Percentiles rank a stretch among this genome's conserved stretches.
phyloP scores from a whole-genome alignment of 2,797 vertebrate genomes.

The Enteromius viviparus region DNA sequence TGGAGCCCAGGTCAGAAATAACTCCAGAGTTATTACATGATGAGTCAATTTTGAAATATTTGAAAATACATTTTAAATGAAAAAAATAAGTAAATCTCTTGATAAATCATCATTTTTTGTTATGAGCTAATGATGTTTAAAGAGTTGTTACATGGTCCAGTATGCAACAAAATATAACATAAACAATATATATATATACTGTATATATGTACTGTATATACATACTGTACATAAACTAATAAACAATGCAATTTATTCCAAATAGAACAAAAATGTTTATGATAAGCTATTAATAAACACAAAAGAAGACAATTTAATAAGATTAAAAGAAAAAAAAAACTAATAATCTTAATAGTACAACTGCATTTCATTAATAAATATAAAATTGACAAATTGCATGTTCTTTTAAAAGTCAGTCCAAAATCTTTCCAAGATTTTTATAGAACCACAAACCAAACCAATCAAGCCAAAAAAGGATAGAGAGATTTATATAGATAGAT shows the following conservation, averaged over 20 bases:
- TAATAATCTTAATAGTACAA: not conserved
- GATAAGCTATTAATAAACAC: not conserved
- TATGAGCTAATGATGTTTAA: not conserved
- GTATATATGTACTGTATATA: too few species aligned
- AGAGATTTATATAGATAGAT: not conserved
- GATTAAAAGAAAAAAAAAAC: too few species aligned
- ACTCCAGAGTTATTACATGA: not conserved
- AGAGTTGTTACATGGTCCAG: not conserved
- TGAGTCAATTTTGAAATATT: not conserved
- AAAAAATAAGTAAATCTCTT: not conserved
- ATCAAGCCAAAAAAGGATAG: too few species aligned
- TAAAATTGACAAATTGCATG: not conserved
- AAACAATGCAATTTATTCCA: not conserved
- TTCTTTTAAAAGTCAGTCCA: not conserved
- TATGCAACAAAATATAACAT: not conserved
- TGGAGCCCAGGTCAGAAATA: slow-evolving; percentile 14
- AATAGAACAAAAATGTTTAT: not conserved
- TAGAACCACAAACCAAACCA: too few species aligned
- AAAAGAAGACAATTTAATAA: not conserved
- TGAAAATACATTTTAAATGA: not conserved
- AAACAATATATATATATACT: too few species aligned
- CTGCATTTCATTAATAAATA: not conserved
- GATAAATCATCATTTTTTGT: not conserved
- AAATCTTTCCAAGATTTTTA: too few species aligned
- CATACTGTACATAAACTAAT: not conserved